These are phyloP conservation scores for Hystrix cristata DNA, from an alignment of 2,113 vertebrate species.

Conservation along the genomic window DNA sequence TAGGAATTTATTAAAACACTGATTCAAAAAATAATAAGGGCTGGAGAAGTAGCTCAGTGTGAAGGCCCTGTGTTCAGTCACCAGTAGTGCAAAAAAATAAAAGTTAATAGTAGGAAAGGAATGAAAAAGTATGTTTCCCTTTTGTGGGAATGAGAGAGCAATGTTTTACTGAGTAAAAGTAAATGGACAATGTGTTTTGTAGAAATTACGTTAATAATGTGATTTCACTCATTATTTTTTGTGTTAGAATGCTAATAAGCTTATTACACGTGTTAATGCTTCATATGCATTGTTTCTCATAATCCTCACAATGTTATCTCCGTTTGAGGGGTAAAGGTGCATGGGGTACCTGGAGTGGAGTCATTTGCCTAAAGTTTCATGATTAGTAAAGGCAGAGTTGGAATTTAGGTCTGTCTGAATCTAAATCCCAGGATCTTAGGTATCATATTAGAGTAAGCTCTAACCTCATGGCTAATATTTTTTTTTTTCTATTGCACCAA, in stretches of 20 bases:
- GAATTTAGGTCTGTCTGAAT: slow-evolving; percentile 4
- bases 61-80: neutral
- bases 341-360: neutral
- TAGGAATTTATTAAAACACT: neutral
- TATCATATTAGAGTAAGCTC: neutral
- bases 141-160: neutral
- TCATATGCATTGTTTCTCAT: neutral
- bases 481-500: neutral
- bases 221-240: neutral
- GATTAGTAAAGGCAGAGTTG: neutral
- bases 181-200: neutral
- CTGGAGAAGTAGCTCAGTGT: neutral
- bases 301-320: neutral
- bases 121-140: neutral
- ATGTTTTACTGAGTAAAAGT: slow-evolving; percentile 22
- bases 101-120: neutral
- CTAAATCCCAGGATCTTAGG: neutral
- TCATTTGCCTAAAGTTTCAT: neutral
- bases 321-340: neutral
- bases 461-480: neutral
- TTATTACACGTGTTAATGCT: neutral
- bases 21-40: neutral
- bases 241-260: neutral
- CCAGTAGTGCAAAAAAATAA: neutral
- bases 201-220: neutral